Conservation (phyloP, 2,888 invertebrate genomes). For the Hirtodrosophila histrioides region DNA sequence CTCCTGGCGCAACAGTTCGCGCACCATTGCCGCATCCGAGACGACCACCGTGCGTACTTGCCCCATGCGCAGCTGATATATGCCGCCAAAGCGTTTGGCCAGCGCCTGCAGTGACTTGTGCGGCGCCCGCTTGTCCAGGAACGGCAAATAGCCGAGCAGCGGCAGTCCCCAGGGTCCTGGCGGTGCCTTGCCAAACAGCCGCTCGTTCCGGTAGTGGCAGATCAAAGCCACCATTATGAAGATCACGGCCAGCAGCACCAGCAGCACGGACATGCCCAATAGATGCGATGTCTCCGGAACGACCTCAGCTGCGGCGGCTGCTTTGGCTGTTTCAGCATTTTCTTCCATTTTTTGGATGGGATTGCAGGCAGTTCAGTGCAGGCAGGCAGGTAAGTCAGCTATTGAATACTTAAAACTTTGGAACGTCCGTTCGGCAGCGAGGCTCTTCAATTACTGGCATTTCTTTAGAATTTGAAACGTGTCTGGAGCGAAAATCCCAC, state of each 20-base stretch:
- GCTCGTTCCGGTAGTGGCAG: conserved; percentile 60
- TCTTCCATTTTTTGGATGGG: conserved; percentile 8
- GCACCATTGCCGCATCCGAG: conserved; percentile 89
- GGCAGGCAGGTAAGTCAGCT: conserved; percentile 3
- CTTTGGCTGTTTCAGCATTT: conserved; percentile 7
- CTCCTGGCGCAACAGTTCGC: conserved; percentile 90
- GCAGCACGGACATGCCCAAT: conserved; percentile 19
- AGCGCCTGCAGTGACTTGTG: conserved; percentile 89
- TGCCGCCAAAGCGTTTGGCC: conserved; percentile 88
- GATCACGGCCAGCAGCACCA: conserved; percentile 33
- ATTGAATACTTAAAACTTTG: not conserved
- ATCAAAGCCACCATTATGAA: conserved; percentile 36
- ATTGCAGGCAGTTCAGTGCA: not conserved
- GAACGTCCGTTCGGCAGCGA: conserved; percentile 62
- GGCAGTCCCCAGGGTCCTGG: conserved; percentile 92
- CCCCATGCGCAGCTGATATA: conserved; percentile 91
- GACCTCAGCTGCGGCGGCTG: not conserved
- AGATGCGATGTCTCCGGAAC: not conserved
- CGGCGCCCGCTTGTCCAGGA: conserved; percentile 88
- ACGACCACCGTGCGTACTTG: conserved; percentile 90
- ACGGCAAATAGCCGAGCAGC: conserved; percentile 91
- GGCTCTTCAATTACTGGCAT: conserved; percentile 66
- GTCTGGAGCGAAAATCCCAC: conserved; percentile 40
- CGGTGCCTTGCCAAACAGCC: conserved; percentile 80
- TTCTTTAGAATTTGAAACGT: conserved; percentile 65